Conservation (phyloP, 1,140 invertebrate genomes). For the Heliconius melpomene region DNA sequence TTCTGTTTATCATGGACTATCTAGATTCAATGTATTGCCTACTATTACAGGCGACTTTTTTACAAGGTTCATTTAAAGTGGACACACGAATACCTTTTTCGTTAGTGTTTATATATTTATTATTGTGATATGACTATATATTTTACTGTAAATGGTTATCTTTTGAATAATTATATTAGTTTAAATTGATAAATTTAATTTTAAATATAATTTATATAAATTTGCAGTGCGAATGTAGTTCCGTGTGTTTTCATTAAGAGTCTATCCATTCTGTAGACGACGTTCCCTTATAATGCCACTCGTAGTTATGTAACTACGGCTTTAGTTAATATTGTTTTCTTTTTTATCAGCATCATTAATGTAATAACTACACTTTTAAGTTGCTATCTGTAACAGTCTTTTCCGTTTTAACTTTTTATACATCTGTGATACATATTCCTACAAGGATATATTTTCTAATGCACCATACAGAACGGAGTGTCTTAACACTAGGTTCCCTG, state of each 20-base stretch:
- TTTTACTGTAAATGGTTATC: not conserved
- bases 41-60: slow-evolving; percentile 19
- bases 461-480: not conserved
- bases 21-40: slow-evolving; percentile 18
- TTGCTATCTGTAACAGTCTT: slow-evolving; percentile 40
- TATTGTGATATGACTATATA: not conserved
- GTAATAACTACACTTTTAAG: slow-evolving; percentile 36
- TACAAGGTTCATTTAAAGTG: not conserved
- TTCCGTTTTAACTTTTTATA: slow-evolving; percentile 37
- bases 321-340: slow-evolving; percentile 36
- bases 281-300: slow-evolving; percentile 36
- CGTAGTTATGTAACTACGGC: slow-evolving; percentile 35
- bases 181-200: not conserved
- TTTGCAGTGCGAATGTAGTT: not conserved
- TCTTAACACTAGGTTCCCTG: too few relatives aligned
- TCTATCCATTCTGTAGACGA: slow-evolving; percentile 32
- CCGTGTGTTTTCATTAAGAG: slow-evolving; percentile 14
- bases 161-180: not conserved
- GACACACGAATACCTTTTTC: not conserved
- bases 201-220: not conserved
- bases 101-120: not conserved
- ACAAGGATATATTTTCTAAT: not conserved
- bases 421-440: not conserved
- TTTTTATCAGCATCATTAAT: slow-evolving; percentile 38
- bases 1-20: slow-evolving; percentile 24